phyloP scores from a whole-genome alignment of 1,140 invertebrate genomes.

The Goniozus legneri region DNA sequence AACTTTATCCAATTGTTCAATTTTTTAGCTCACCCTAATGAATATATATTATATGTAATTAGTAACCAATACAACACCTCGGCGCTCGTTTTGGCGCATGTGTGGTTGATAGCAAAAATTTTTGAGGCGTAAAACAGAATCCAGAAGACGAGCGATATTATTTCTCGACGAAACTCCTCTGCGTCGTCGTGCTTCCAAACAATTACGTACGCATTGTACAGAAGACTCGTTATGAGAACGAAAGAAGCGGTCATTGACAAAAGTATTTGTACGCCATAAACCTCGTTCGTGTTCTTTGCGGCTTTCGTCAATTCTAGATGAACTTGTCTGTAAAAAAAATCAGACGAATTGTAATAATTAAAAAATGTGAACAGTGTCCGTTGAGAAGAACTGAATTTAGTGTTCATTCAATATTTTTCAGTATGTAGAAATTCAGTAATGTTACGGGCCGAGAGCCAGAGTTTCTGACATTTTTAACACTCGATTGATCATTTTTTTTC shows the following conservation, averaged over 20 bases:
- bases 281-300: constrained; percentile 17
- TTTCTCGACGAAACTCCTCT: not conserved
- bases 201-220: constrained; percentile 21
- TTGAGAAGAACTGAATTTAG: no score
- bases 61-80: constrained; percentile 20
- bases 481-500: no score
- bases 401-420: no score
- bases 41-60: no score
- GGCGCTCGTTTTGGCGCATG: constrained; percentile 13
- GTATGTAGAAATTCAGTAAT: no score
- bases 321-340: constrained; percentile 21
- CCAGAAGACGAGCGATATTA: constrained; percentile 6
- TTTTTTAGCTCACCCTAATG: no score
- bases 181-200: not conserved
- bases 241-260: constrained; percentile 21
- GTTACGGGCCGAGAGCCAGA: no score
- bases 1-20: no score
- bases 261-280: constrained; percentile 26
- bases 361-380: no score
- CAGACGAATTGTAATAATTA: no score
- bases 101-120: constrained; percentile 15
- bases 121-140: constrained; percentile 10
- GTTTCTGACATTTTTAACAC: no score
- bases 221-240: constrained; percentile 18
- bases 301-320: constrained; percentile 29